Percentiles rank a stretch among this genome's conserved stretches.
These are phyloP conservation scores for Empidonax alnorum DNA, from an alignment of 2,113 vertebrate species.

Conservation along the genomic window DNA sequence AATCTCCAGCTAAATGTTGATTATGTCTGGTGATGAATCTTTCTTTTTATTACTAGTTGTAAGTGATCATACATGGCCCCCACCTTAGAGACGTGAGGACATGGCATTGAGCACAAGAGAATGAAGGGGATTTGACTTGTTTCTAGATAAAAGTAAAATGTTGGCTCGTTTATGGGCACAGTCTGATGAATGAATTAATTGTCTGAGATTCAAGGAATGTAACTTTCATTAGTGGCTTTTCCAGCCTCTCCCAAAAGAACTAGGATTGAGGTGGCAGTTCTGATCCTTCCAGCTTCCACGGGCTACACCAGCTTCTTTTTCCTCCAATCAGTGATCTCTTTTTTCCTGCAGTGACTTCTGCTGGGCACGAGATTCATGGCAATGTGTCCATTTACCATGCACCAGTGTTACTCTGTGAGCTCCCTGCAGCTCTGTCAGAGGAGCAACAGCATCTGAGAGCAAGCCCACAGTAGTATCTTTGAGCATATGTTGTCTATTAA, in stretches of 20 bases:
- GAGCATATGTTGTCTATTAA: slow-evolving; percentile 79
- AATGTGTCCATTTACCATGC: neutral
- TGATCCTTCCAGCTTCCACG: neutral
- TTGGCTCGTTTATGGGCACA: neutral
- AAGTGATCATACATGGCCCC: neutral
- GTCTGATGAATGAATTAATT: neutral
- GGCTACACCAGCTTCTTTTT: neutral
- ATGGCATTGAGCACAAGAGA: neutral
- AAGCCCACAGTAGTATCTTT: slow-evolving; percentile 65
- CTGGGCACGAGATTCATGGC: slow-evolving; percentile 7
- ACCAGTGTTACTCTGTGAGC: slow-evolving; percentile 34
- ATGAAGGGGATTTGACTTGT: neutral
- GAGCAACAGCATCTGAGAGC: slow-evolving; percentile 59
- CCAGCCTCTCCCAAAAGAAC: neutral
- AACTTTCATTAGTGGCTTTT: neutral
- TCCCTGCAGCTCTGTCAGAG: slow-evolving; percentile 49
- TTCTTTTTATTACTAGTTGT: neutral
- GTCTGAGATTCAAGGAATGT: neutral
- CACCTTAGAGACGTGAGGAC: too few relatives aligned
- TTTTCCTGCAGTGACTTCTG: slow-evolving; percentile 37
- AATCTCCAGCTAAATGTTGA: neutral
- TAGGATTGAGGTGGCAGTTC: neutral
- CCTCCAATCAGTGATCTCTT: neutral
- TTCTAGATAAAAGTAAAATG: neutral
- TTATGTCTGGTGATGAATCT: neutral